Evolutionary conservation across 2,797 vertebrate genomes (phyloP), one percentile per base, ranked within the genome.

Genomic region (Lepus townsendii): DNA sequence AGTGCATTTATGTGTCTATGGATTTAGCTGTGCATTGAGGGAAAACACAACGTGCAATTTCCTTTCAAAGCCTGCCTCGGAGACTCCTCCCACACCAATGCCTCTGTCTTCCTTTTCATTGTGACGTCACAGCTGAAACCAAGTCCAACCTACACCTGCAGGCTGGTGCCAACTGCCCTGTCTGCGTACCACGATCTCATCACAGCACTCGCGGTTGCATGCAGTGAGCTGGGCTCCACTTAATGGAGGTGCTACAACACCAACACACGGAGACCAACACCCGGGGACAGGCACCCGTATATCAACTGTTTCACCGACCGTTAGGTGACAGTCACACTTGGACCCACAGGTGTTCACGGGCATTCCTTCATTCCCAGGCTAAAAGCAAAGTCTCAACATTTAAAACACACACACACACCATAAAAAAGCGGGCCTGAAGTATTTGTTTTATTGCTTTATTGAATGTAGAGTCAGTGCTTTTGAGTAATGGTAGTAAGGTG

Each of bases 401-500:
- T 47, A 47, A 47, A 47, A 47, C 42, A 47, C 8, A 47, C 42
- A 47, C 68, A 42, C 30, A 66, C 13, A 54, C 27, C 65, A 76
- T 42, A 65, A 20, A 85, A 93, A 82, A 22, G 3, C 12, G 14
- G 65, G 57, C 62, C 63, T 75, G 35, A 82, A 94, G 86, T 69
- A 91, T 80, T 68, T 83, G 30, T 60, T 85, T 98, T 94, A 84
- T 91, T 96, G 96, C 92, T 96, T 85, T 76, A 71, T 54, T 52
- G 54, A 93, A 63, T 27, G 27, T 26, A 84, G 84, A 96, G 86
- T 96, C 88, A 96, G 68, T 95, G 72, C 77, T 91, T 91, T 88
- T 96, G 93, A 96, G 96, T 92, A 86, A 96, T 27, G 89, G 90
- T 92, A 93, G 38, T 82, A 93, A 72, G 90, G 90, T 93, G 90